Evolutionary conservation across 2,113 vertebrate species (phyloP), one percentile per base, ranked within the genome.

Genomic region (Pachycephala philippinensis): DNA sequence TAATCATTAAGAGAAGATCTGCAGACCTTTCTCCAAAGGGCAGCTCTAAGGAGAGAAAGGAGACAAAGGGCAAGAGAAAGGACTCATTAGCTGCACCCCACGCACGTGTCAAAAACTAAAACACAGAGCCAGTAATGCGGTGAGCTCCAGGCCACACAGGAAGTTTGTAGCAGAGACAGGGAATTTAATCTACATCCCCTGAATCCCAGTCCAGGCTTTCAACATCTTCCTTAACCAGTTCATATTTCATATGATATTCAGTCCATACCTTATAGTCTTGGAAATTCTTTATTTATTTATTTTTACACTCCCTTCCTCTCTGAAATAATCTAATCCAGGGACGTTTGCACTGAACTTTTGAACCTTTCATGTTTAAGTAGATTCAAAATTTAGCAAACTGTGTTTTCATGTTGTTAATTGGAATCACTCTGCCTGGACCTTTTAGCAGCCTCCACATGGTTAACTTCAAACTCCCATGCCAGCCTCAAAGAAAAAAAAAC

Each of bases 141-240:
- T 63, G 77, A 92, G 82, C 71, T 95, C 49, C 76, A 87, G 95
- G 92, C 95, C 96, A 96, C 95, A 96, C 92, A 94, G 92, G 83
- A 95, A 93, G 95, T 79, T 86, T 92, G 60, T 57, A 52, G 69
- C 45, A 82, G 65, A 94, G 77, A 78, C 69, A 84, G 64, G 69
- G 88, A 95, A 94, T 94, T 92, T 87, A 76, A 94, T 91, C 86
- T 68, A 28, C 60, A 53, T 68, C 37, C 45, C 54, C 61, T 1
- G 0, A 94, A 75, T 57, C 88, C 76, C 83, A 92, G 64, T 53
- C 53, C 57, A 30, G 49, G 0, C 12, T 74, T 86, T 94, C 76
- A 86, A 60, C 42, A 7, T 94, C 90, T 89, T 84, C 61, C 83
- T 60, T 81, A 72, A 64, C 64, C 52, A 84, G 90, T 87, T 95